Percentiles rank a stretch among this genome's conserved stretches.
These are phyloP conservation scores for Aspidiotus rigidus DNA, from an alignment of 2,888 invertebrate genomes.

Conservation along the genomic window DNA sequence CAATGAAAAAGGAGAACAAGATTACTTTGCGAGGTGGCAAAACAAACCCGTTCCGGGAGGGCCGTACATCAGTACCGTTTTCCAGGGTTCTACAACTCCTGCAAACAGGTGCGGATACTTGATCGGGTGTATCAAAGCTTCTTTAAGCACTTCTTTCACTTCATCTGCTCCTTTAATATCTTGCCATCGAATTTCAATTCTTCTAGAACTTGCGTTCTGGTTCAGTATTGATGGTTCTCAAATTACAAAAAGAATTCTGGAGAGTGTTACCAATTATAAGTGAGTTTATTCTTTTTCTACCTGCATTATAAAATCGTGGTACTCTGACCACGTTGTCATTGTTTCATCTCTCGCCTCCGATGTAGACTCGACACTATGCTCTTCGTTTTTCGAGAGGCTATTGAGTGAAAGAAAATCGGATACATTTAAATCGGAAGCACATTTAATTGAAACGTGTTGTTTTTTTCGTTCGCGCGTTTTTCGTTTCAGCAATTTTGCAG, in stretches of 20 bases:
- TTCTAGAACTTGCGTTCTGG: neutral
- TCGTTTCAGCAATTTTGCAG: no score
- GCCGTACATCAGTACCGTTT: slow-evolving; percentile 64
- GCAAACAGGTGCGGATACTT: slow-evolving; percentile 63
- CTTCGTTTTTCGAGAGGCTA: no score
- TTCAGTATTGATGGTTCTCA: neutral
- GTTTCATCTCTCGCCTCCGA: no score
- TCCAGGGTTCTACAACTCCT: slow-evolving; percentile 69
- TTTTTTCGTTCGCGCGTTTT: no score
- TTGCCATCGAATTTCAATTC: slow-evolving; percentile 55
- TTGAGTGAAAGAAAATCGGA: no score
- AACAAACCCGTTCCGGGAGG: slow-evolving; percentile 64
- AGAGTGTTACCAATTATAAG: no score
- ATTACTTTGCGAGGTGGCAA: neutral
- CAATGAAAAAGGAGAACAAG: neutral
- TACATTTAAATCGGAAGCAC: no score
- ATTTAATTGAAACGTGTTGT: no score
- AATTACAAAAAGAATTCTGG: neutral
- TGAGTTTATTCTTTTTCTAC: neutral
- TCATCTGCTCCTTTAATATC: slow-evolving; percentile 68
- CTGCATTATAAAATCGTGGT: slow-evolving; percentile 40
- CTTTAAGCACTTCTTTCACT: slow-evolving; percentile 69
- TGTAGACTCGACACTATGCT: no score
- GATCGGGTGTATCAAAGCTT: slow-evolving; percentile 73
- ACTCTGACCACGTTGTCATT: slow-evolving; percentile 52